Base-by-base conservation (phyloP, 2,113 vertebrate species). In the Equus przewalskii region DNA sequence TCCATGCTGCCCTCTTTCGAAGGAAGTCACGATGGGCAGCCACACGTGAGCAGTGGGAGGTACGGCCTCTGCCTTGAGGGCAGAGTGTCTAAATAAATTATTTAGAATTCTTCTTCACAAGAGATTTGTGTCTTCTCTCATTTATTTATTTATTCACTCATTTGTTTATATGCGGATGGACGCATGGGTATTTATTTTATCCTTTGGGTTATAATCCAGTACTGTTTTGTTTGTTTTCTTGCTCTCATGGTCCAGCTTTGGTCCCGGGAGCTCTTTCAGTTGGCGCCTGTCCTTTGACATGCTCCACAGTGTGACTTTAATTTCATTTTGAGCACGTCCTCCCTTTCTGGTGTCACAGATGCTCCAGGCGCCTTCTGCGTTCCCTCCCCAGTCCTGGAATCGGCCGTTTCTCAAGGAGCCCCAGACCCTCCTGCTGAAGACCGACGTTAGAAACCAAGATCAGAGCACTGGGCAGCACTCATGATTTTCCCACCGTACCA, bases 21-120 rank as follows among this genome's bases (percentile, higher is more conserved):
- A 26, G 22, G 56, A 33, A 24, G 86, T 21, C 1, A 0, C 28
- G 0, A 0, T 8, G n/a, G 1, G 10, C 33, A 36, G 64, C 36
- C 78, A 22, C 54, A 1, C 30, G 8, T 21, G 4, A 1, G 60
- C 16, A 21, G 11, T 5, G 30, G 33, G 78, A 26, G 28, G 0
- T 0, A 2, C 0, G 18, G 6, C 4, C 19, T 12, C 54, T 64
- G 18, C 22, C 15, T 8, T 3, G 3, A 7, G 69, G 86, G 18
- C 28, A 36, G 49, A 10, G 28, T 3, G 8, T 22, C 46, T 44
- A 6, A 10, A 0, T 19, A 1, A 22, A 28, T 21, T 49, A 44
- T 7, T 30, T 26, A 46, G 41, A n/a, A 22, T 33, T 58, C 64
- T 56, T 41, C 76, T 6, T 12, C 69, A 1, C 7, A 7, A 26